phyloP scores from a whole-genome alignment of 2,888 invertebrate genomes.

The Drosophila gaucha region DNA sequence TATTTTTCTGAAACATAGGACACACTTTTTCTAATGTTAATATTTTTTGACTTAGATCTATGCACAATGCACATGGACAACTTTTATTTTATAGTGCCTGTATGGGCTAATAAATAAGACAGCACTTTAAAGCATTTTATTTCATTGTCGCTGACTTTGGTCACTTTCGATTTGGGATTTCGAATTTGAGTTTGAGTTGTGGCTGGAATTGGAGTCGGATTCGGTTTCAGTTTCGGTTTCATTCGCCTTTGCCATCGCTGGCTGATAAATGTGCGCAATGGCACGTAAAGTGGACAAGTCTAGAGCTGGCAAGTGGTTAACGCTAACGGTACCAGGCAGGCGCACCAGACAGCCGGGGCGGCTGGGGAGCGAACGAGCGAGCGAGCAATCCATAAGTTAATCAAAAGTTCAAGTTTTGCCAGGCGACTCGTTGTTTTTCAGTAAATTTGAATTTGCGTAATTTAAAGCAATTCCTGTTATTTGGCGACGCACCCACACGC shows the following conservation, averaged over 20 bases:
- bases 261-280: conserved; percentile 61
- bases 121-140: conserved; percentile 46
- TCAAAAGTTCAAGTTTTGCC: conserved; percentile 71
- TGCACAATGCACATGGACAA: neutral
- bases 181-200: conserved; percentile 15
- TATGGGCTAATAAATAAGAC: conserved; percentile 39
- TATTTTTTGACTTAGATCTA: neutral
- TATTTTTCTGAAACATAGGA: too few species aligned
- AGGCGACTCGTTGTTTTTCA: conserved; percentile 25
- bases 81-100: neutral
- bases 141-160: conserved; percentile 63
- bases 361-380: neutral
- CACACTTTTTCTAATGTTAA: neutral
- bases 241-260: conserved; percentile 26
- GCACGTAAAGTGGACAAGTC: conserved; percentile 68
- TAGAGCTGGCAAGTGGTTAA: conserved; percentile 50
- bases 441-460: conserved; percentile 69
- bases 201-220: conserved; percentile 20
- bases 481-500: conserved; percentile 72
- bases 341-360: neutral
- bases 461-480: conserved; percentile 78
- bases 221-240: conserved; percentile 28
- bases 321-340: conserved; percentile 39
- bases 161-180: conserved; percentile 68
- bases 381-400: conserved; percentile 67